Evolutionary conservation across 1,140 invertebrate species (phyloP), one percentile per base, ranked within the genome.

Genomic region (Oscheius sp.): DNA sequence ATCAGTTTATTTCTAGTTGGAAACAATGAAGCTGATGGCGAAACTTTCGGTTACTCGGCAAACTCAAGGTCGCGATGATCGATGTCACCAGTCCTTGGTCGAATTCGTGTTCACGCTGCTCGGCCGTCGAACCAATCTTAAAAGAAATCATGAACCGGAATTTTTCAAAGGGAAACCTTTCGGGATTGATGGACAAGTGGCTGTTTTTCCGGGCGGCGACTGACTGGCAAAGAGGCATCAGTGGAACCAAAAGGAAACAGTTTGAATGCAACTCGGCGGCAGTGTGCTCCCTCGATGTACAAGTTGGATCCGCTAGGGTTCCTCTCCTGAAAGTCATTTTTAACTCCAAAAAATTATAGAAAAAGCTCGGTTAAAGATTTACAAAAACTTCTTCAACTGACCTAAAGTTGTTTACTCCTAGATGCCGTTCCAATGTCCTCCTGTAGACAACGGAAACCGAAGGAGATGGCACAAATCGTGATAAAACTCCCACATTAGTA

Each of bases 171-270:
- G 29, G 7, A 31, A n/a, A 46, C 26, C 23, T 35, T 59, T 55
- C 67, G 49, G 49, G 52, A 42, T 71, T 46, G 31, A 63, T 71
- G 20, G 69, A 38, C 61, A 71, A 45, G 59, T 71, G 69, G 52
- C 59, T 64, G 29, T 71, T 71, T 29, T 74, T 67, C 23, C 55
- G 45, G 2, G 61, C 32, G n/a, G 20, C 49, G 26, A 74, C 65
- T 29, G 72, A 61, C 29, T 74, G 71, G 34, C 79, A 82, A 10
- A 82, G 61, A 18, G 81, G 81, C 81, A 83, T 82, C 23, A 83
- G 67, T 31, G 81, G 81, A 49, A 83, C 81, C n/a, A 83, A 73
- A 28, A 83, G 78, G 64, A 83, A 83, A 64, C 81, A 83, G 67
- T 82, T 82, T 31, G 80, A 78, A 46, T 83, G 80, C 69, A 83